Evolutionary conservation across 2,113 vertebrate genomes (phyloP).

Genomic region (Paradisaea rubra): DNA sequence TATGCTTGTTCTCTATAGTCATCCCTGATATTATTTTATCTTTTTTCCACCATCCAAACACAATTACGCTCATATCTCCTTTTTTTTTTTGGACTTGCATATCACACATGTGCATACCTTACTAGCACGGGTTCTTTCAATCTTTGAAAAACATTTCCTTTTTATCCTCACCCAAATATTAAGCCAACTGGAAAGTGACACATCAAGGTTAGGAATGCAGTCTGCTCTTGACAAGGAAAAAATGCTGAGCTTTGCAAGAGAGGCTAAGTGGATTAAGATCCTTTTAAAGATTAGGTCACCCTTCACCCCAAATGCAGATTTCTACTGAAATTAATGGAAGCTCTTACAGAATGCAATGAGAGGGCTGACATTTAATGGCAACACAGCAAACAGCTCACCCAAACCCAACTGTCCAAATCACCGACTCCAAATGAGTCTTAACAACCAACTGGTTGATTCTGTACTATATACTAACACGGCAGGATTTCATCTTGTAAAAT

Average conservation of each 20-base stretch:
- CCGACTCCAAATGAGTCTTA: background rate
- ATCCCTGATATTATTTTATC: background rate
- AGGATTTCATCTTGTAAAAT: background rate
- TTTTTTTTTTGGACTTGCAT: background rate
- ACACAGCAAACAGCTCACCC: background rate
- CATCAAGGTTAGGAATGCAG: slow-evolving; percentile 55
- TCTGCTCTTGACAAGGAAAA: slow-evolving; percentile 35
- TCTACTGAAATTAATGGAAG: slow-evolving; percentile 22
- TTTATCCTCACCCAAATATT: slow-evolving; percentile 26
- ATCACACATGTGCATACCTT: background rate
- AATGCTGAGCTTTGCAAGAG: slow-evolving; percentile 29
- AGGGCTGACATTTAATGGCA: background rate
- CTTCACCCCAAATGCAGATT: slow-evolving; percentile 23
- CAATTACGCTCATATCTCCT: background rate
- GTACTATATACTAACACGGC: background rate
- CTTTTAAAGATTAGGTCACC: slow-evolving; percentile 47
- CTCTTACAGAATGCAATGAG: background rate
- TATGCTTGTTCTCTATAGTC: background rate
- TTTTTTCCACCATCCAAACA: background rate
- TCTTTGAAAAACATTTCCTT: slow-evolving; percentile 41
- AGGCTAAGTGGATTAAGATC: slow-evolving; percentile 47
- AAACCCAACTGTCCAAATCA: background rate
- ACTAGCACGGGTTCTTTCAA: background rate
- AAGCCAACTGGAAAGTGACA: slow-evolving; percentile 51
- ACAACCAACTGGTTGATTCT: background rate